Conservation (phyloP, 2,113 vertebrate genomes). For the Haliaeetus leucogaster region DNA sequence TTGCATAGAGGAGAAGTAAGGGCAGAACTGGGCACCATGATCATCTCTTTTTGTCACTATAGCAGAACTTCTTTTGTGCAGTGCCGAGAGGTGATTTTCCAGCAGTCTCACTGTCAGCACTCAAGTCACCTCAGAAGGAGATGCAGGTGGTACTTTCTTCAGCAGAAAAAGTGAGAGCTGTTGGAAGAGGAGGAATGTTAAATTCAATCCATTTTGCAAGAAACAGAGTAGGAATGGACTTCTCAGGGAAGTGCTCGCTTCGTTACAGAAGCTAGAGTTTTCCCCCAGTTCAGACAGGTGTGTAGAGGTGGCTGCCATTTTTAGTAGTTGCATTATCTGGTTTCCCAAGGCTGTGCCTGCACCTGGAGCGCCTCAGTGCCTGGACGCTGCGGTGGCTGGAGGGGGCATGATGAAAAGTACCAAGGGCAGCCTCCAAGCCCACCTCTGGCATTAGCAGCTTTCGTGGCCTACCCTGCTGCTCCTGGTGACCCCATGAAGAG, state of each 20-base stretch:
- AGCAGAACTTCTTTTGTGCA: background rate
- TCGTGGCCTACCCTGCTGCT: background rate
- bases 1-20: background rate
- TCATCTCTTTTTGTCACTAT: background rate
- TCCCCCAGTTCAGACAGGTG: background rate
- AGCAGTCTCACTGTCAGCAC: background rate
- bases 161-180: background rate
- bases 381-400: fast-evolving
- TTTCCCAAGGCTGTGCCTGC: background rate
- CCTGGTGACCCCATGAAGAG: background rate
- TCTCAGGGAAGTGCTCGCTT: background rate
- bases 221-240: background rate
- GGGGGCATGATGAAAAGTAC: background rate
- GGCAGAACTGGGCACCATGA: background rate
- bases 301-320: background rate
- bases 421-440: background rate
- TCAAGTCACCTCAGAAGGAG: background rate
- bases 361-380: background rate
- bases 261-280: background rate
- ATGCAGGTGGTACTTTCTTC: background rate
- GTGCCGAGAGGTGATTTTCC: background rate
- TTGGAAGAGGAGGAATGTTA: background rate
- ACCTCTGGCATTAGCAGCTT: background rate
- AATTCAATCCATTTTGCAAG: background rate
- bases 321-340: background rate